A percentile compares a stretch with the other conserved stretches of the same genome.
Conservation (phyloP, 1,140 invertebrate species). For the Colletes latitarsis region DNA sequence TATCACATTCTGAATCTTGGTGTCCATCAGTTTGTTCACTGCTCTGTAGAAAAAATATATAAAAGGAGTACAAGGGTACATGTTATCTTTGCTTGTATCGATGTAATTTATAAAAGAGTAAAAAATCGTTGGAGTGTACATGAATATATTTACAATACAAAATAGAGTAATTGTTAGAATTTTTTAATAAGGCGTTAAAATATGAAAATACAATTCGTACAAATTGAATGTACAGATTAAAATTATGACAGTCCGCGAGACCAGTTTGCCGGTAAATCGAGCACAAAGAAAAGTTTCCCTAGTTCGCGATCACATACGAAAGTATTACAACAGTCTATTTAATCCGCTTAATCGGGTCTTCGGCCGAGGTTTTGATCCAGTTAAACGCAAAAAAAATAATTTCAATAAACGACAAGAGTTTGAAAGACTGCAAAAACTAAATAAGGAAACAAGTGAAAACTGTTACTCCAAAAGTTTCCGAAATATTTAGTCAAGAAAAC, state of each 20-base stretch:
- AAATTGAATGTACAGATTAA: neutral
- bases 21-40: constrained; percentile 80
- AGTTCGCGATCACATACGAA: constrained; percentile 5
- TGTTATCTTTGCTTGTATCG: neutral
- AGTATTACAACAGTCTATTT: constrained; percentile 47
- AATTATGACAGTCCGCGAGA: neutral
- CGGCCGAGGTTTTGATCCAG: constrained; percentile 16
- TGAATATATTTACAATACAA: too few species aligned
- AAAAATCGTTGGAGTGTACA: constrained; percentile 1
- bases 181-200: too few species aligned
- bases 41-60: constrained; percentile 68
- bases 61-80: constrained; percentile 16
- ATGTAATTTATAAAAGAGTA: neutral
- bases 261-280: constrained; percentile 19
- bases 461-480: neutral
- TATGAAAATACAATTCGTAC: too few species aligned
- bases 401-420: neutral
- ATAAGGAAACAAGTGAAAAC: neutral
- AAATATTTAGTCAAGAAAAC: neutral
- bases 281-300: constrained; percentile 1
- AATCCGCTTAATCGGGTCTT: constrained; percentile 36
- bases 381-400: neutral
- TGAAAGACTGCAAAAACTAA: neutral
- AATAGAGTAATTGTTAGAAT: too few species aligned
- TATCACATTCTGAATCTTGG: constrained; percentile 80